Evolutionary conservation across 2,113 vertebrate genomes (phyloP), one percentile per base, ranked within the genome.

Genomic region (Poecilia latipinna): DNA sequence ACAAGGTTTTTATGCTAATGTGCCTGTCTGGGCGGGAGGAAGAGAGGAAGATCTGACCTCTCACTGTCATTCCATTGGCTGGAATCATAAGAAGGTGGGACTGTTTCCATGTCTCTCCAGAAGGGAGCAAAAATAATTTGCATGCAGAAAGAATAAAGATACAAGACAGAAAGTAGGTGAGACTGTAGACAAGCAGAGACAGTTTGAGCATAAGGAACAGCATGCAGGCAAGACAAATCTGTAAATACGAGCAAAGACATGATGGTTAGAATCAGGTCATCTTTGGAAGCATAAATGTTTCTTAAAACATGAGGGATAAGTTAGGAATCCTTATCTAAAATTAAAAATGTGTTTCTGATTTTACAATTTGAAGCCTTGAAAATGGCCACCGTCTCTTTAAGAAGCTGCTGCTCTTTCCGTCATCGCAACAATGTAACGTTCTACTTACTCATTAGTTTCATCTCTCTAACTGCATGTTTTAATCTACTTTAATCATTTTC

Each of bases 1-100:
- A 78, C 61, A 67, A 65, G 75, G 33, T 71, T 78, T 79, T 33
- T 75, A 90, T 82, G 75, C 68, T 86, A 86, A 88, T 83, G 2
- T 65, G 44, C 51, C 61, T 61, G 63, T 76, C 66, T 5, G 29
- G 37, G 60, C 44, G 63, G 15, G 60, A 74, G 11, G 22, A n/a
- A 7, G 51, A 57, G 51, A 57, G 8, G 51, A 11, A 5, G 2
- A 24, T 57, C 19, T 57, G 51, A n/a, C 22, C 51, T 57, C 51
- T 7, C 7, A 2, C 17, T 57, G 51, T 57, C 51, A 57, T 7
- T 57, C 51, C n/a, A 57, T 57, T 57, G 51, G 51, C 51, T n/a
- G 5, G 24, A 57, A 57, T n/a, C 24, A 57, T 57, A 57, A 57
- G 22, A 57, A 57, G 51, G 51, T 17, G 51, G 51, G 51, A 2